A percentile compares a stretch with the other conserved stretches of the same genome.
These are phyloP conservation scores for Cyclophora punctaria DNA, from an alignment of 2,888 invertebrate species.

Conservation along the genomic window DNA sequence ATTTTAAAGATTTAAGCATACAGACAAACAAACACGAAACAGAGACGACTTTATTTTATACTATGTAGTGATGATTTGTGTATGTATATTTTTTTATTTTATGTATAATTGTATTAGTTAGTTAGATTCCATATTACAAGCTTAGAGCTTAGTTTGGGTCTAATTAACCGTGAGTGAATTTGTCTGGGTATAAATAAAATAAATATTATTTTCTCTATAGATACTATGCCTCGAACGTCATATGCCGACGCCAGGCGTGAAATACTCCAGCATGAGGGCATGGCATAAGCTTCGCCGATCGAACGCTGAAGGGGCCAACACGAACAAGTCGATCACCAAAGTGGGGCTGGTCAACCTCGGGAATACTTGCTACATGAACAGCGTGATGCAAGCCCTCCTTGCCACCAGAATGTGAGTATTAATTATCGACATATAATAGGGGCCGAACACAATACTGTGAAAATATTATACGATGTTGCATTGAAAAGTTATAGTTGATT, in stretches of 20 bases:
- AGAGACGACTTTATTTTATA: no score
- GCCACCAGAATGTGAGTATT: conserved; percentile 82
- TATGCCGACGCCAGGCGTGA: conserved; percentile 57
- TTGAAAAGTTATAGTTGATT: no score
- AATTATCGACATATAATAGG: no score
- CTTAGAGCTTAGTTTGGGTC: no score
- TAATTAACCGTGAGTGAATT: no score
- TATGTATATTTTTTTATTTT: no score
- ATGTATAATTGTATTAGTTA: background rate
- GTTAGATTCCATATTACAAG: no score
- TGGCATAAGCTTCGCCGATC: conserved; percentile 41
- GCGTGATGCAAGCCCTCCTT: conserved; percentile 87
- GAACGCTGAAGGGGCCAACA: conserved; percentile 25
- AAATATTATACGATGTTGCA: no score
- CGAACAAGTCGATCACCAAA: conserved; percentile 54
- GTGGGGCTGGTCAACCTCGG: conserved; percentile 88
- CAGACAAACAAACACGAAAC: no score
- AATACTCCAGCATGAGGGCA: conserved; percentile 36
- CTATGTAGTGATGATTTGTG: no score
- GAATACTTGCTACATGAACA: conserved; percentile 94
- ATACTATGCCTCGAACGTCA: conserved; percentile 53
- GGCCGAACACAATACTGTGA: no score
- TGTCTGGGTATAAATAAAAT: background rate
- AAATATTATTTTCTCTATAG: conserved; percentile 22
- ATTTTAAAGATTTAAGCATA: no score